Base-by-base conservation (phyloP, 2,797 vertebrate species). In the Carcharodon carcharias region DNA sequence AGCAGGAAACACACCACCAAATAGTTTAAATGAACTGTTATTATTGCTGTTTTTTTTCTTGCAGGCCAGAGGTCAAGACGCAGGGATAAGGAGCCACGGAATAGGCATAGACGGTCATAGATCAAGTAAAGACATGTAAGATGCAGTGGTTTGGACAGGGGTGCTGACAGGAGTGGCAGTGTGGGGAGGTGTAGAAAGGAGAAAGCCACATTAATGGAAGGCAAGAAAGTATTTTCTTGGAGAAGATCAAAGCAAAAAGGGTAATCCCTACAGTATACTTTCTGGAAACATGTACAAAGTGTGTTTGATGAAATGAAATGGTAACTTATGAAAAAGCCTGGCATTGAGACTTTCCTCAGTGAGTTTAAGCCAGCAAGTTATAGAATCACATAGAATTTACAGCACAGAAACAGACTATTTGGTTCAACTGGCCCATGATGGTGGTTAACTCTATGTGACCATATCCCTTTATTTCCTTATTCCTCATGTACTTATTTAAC, bases 211-310 rank as follows among this genome's bases (percentile, higher is more conserved):
- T 93, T 45, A 45, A 93, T 54, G 31, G 31, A 95, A 95, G 69
- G n/a, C 50, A 95, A 95, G 69, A 40, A 95, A 73, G 50, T 93
- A 54, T n/a, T 56, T 95, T 95, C 16, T 21, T 77, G 50, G 45
- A 56, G 69, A 95, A 95, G 40, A 95, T 95, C 94, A 95, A 95
- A 95, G 94, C 3, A 8, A 35, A 93, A 77, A 31, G 69, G 69
- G 50, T 56, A 95, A 95, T 77, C 69, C 69, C 45, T 71, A 9
- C 54, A 21, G 94, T 95, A 77, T 95, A 14, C 89, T 95, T 71
- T 95, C 50, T 8, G 45, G 50, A 95, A 73, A 35, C 69, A 95
- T 73, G 50, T 73, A 95, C 69, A 73, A 56, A 95, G 65, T 95
- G 16, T 28, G 23, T 77, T 95, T 77, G 67, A 77, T 95, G 61